These are phyloP conservation scores for Lanius ludovicianus DNA, from an alignment of 2,113 vertebrate species.

Conservation along the genomic window DNA sequence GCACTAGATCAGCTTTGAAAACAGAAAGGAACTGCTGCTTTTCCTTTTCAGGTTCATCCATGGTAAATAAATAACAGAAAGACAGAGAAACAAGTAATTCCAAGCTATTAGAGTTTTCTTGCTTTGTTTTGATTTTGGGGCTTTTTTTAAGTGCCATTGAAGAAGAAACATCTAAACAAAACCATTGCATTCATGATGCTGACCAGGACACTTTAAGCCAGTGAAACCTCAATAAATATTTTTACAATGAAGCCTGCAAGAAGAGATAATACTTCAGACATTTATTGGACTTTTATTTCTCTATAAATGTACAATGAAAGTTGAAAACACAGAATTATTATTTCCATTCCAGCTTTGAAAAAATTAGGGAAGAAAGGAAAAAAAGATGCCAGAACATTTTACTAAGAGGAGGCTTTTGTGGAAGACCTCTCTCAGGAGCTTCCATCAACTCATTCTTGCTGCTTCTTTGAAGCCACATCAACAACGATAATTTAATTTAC, in stretches of 20 bases:
- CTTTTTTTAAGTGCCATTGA: not conserved
- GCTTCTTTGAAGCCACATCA: slow-evolving; percentile 4
- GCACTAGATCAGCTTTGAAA: not conserved
- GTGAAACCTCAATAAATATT: not conserved
- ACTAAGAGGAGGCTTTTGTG: not conserved
- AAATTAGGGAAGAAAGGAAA: not conserved
- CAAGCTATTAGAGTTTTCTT: not conserved
- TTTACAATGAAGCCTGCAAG: not conserved
- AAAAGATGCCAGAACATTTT: not conserved
- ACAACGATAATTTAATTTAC: not conserved
- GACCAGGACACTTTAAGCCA: not conserved
- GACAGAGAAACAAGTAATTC: not conserved
- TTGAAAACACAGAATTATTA: not conserved
- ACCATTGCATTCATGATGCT: not conserved
- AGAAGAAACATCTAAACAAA: not conserved
- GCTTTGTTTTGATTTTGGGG: not conserved
- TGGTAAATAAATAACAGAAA: not conserved
- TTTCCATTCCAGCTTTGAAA: not conserved
- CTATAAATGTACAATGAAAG: not conserved
- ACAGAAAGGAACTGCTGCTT: not conserved
- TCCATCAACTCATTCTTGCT: not conserved
- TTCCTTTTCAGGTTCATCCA: not conserved
- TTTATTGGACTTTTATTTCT: not conserved
- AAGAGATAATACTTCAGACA: not conserved
- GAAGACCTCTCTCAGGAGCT: not conserved